These are phyloP conservation scores for Drosophila orosa DNA, from an alignment of 1,140 invertebrate genomes.

Conservation along the genomic window DNA sequence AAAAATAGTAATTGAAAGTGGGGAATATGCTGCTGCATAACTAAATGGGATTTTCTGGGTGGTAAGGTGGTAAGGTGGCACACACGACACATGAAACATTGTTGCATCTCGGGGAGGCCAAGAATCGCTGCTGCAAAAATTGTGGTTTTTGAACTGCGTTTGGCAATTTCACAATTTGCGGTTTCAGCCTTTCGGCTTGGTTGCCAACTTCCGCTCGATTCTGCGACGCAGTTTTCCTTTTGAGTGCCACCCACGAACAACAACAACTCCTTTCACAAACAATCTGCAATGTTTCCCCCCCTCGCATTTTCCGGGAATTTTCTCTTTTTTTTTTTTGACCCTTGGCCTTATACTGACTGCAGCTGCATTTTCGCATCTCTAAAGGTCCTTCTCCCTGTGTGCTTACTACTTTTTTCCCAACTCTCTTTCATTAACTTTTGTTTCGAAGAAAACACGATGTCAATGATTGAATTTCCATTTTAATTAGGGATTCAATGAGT, in stretches of 20 bases:
- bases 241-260: neutral
- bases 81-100: slow-evolving; percentile 1
- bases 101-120: slow-evolving; percentile 8
- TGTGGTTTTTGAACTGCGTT: slow-evolving; percentile 44
- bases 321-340: slow-evolving; percentile 1
- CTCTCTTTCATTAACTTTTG: slow-evolving; percentile 3
- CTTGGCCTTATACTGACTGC: slow-evolving; percentile 14
- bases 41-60: slow-evolving; percentile 9
- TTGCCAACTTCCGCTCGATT: slow-evolving; percentile 1
- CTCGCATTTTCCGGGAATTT: slow-evolving; percentile 15
- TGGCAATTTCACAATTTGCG: slow-evolving; percentile 54
- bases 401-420: neutral
- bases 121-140: slow-evolving; percentile 21
- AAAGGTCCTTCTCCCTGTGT: neutral
- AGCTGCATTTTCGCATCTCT: slow-evolving; percentile 17
- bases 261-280: slow-evolving; percentile 15
- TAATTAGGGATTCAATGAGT: neutral
- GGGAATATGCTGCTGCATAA: neutral
- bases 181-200: slow-evolving; percentile 13
- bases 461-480: neutral
- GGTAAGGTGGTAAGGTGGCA: neutral
- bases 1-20: neutral
- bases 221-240: slow-evolving; percentile 10
- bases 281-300: slow-evolving; percentile 23
- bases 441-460: neutral